These are phyloP conservation scores for Ectobius pallidus DNA, from an alignment of 2,888 invertebrate genomes.

Conservation along the genomic window DNA sequence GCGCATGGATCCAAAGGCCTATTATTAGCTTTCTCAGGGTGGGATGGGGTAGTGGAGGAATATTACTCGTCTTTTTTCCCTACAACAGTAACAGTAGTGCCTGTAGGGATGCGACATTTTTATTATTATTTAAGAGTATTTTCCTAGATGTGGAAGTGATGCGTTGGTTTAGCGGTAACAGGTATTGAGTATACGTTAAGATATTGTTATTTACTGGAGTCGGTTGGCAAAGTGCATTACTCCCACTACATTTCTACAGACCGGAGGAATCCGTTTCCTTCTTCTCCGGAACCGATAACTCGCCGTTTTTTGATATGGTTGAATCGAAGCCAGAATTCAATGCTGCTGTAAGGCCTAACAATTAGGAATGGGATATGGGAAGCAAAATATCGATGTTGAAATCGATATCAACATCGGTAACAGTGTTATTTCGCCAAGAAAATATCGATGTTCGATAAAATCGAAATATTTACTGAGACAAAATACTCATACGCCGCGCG, in stretches of 20 bases:
- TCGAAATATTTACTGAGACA: too few species aligned
- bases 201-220: conserved; percentile 6
- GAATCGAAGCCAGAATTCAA: too few species aligned
- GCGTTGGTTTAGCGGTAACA: not conserved
- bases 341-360: too few species aligned
- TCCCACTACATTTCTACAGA: not conserved
- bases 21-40: conserved; percentile 1
- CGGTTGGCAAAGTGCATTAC: not conserved
- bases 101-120: conserved; percentile 30
- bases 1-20: conserved; percentile 4
- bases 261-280: not conserved
- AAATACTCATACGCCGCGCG: too few species aligned
- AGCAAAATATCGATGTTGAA: too few species aligned
- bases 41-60: not conserved
- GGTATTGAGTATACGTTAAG: not conserved
- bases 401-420: too few species aligned
- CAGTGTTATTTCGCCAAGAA: too few species aligned
- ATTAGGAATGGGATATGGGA: too few species aligned
- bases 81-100: not conserved
- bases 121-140: conserved; percentile 35
- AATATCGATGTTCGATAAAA: too few species aligned
- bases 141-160: not conserved
- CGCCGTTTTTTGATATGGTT: too few species aligned
- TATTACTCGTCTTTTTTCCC: not conserved
- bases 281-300: not conserved